Evolutionary conservation across 2,113 vertebrate genomes (phyloP), one percentile per base, ranked within the genome.

Genomic region (Poeciliopsis retropinna): DNA sequence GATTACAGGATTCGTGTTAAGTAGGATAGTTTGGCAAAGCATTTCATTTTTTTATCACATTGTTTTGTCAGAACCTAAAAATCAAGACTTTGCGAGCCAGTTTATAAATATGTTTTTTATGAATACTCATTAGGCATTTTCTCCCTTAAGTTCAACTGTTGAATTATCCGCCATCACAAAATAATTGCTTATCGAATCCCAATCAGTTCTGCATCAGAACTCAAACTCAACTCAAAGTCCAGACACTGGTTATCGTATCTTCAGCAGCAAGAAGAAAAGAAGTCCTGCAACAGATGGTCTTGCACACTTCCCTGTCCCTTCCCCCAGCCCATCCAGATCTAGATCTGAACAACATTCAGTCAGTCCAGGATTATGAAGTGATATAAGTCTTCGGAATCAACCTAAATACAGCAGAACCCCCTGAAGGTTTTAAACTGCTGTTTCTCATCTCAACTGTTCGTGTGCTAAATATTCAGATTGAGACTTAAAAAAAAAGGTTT

Each of bases 261-360:
- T 61, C 76, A 74, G 70, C 28, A 37, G 57, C 69, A 70, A 60
- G 76, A 63, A 75, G 47, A 66, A 75, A 60, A 73, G 41, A 54
- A 78, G 73, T 61, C 63, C 60, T 73, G 73, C 73, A 82, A 76
- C 84, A 82, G 76, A 85, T 51, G 60, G 84, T 60, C 37, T 22
- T 34, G 6, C 69, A 41, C 39, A 11, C 34, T 37, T 25, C 27
- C 12, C 31, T 32, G 30, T 39, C 63, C 74, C 64, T 64, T 67
- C 79, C 73, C 79, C 73, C 79, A 67, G 60, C 57, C 69, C 69
- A 68, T 67, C 73, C 67, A 61, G 69, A 73, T 72, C 63, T 65
- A 73, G 73, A 76, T 76, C 76, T 82, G 73, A 61, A 71, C 76
- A 74, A 67, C 79, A 54, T 34, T 29, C 63, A 81, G 72, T 77